Percentiles rank a stretch among this genome's conserved stretches.
Conservation (phyloP, 2,113 vertebrate genomes). For the Prolemur simus region DNA sequence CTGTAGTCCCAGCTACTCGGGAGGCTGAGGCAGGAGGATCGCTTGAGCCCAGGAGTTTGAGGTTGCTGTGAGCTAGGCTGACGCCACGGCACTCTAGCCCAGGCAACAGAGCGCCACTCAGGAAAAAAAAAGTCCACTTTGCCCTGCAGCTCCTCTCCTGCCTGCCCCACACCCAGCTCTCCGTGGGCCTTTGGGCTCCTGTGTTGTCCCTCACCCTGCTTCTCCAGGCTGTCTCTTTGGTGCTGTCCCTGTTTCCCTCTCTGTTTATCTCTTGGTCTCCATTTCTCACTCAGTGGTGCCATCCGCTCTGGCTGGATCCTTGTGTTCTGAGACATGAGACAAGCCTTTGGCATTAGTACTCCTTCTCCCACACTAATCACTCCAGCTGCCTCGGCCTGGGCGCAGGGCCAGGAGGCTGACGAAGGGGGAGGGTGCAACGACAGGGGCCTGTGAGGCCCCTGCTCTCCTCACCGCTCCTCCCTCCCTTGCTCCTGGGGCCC, state of each 20-base stretch:
- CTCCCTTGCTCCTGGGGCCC: background rate
- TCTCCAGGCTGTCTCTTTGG: background rate
- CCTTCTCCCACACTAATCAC: background rate
- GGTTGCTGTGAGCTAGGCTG: too few relatives aligned
- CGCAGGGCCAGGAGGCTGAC: conserved; percentile 4
- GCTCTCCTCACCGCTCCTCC: background rate
- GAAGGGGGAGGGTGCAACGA: background rate
- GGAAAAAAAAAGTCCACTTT: background rate
- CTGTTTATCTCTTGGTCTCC: conserved; percentile 18
- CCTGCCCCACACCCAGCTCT: background rate
- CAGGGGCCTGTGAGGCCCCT: background rate
- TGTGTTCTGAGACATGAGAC: conserved; percentile 53
- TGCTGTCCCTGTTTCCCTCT: background rate
- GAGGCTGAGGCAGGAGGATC: too few relatives aligned
- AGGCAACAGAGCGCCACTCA: background rate
- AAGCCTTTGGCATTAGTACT: background rate
- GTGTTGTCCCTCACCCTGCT: background rate
- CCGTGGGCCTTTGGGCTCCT: background rate
- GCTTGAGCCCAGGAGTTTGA: too few relatives aligned
- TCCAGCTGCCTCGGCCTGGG: conserved; percentile 29
- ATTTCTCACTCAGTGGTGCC: conserved; percentile 16
- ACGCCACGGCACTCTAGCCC: too few relatives aligned
- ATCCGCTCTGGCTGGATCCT: conserved; percentile 50
- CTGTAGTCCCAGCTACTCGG: too few relatives aligned
- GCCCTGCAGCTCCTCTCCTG: background rate